Conservation (phyloP, 2,797 vertebrate genomes). For the Liparis tanakae region DNA sequence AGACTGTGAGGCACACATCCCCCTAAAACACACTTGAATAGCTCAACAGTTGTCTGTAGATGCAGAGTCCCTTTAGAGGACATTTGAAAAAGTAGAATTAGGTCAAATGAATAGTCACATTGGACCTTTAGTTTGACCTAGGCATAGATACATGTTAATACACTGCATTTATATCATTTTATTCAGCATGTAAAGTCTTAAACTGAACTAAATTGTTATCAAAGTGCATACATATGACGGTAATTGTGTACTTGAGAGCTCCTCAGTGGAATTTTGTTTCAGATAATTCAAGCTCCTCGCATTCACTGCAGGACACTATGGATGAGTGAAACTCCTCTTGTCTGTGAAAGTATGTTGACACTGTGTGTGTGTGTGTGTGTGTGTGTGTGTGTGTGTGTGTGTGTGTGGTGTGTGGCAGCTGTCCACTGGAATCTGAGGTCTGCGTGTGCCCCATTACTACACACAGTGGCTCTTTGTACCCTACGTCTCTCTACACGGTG, state of each 20-base stretch:
- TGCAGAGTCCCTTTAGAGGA: not conserved
- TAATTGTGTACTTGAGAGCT: constrained; percentile 14
- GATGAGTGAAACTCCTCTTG: constrained; percentile 19
- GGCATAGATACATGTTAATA: not conserved
- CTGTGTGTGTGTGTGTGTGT: constrained; percentile 25
- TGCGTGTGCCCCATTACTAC: constrained; percentile 47
- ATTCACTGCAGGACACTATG: constrained; percentile 36
- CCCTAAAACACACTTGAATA: not conserved
- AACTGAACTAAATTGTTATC: not conserved
- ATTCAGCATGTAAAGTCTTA: not conserved
- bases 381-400: constrained; percentile 8
- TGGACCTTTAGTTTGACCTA: constrained; percentile 5
- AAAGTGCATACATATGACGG: not conserved
- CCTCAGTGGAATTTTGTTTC: constrained; percentile 2
- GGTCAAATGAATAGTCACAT: not conserved
- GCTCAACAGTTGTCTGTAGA: not conserved
- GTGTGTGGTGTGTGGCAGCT: constrained; percentile 55
- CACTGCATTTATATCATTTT: not conserved
- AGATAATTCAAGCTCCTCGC: constrained; percentile 21
- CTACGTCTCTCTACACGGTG: constrained; percentile 36
- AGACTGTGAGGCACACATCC: not conserved
- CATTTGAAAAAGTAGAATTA: not conserved
- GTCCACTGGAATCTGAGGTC: constrained; percentile 64
- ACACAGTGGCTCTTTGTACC: constrained; percentile 64
- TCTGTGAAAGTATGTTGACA: constrained; percentile 42